Evolutionary conservation across 2,113 vertebrate genomes (phyloP), one percentile per base, ranked within the genome.

Genomic region (Gymnarchus niloticus): DNA sequence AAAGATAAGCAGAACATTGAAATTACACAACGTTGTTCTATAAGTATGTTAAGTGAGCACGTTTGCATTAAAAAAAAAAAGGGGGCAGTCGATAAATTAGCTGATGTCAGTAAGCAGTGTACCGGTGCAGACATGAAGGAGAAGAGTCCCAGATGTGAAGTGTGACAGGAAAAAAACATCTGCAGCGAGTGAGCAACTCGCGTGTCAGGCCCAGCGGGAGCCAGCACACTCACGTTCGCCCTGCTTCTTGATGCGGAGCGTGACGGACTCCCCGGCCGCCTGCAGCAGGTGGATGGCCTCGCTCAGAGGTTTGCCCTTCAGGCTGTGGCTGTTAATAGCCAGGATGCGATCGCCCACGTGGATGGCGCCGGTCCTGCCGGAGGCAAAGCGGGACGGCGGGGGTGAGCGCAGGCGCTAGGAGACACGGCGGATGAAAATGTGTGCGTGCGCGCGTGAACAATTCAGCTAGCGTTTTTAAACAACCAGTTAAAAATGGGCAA

Each of bases 241-340:
- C 89, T 98, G 97, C 88, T 99, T 99, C 94, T 99, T 99, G 93
- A 99, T 99, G 95, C 98, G 99, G 93, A 99, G 95, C 14, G 97
- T 99, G 90, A 99, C 98, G 3, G 98, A 98, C 92, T 99, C 98
- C 89, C 98, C 98, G 8, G 98, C 98, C 94, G 98, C 97, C 93
- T 99, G 98, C 89, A 99, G 92, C 89, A 99, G 95, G 91, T 97
- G 97, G 89, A 99, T 99, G 94, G 98, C 98, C 94, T 99, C 98
- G 85, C 98, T 99, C 92, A 99, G 95, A 86, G 98, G 97, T 90
- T 99, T 99, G 86, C 98, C 98, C 93, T 99, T 99, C 93, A 99
- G 92, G 85, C 98, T 99, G 95, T 95, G 99, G 92, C 96, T 98
- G 92, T 99, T 99, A 92, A 99, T 99, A 86, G 98, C 98, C 81